These are phyloP conservation scores for Panulirus ornatus DNA, from an alignment of 1,140 invertebrate species.

Conservation along the genomic window DNA sequence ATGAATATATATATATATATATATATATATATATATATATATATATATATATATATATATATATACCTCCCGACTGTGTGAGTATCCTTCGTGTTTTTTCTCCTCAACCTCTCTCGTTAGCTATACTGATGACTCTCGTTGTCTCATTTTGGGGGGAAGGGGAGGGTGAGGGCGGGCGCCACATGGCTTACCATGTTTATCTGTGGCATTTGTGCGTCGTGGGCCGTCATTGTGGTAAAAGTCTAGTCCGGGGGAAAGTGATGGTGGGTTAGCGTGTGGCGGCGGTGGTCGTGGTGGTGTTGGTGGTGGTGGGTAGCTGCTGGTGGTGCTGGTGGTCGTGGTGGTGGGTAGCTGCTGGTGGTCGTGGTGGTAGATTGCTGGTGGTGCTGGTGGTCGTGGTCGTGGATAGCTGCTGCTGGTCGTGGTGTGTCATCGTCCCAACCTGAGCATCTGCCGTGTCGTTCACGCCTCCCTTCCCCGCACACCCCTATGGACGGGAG, in stretches of 20 bases:
- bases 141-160: background rate
- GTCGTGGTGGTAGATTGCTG: too few relatives aligned
- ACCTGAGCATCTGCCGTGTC: too few relatives aligned
- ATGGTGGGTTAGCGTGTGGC: background rate
- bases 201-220: too few relatives aligned
- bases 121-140: background rate
- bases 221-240: too few relatives aligned
- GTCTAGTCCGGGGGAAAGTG: background rate
- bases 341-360: background rate
- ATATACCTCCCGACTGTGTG: too few relatives aligned
- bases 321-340: background rate
- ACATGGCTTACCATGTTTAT: too few relatives aligned
- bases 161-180: background rate
- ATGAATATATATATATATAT: constrained; percentile 14
- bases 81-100: background rate
- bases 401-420: too few relatives aligned
- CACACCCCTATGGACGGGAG: too few relatives aligned
- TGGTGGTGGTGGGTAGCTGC: background rate
- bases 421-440: too few relatives aligned
- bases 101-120: background rate
- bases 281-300: background rate
- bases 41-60: too few relatives aligned
- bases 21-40: constrained; percentile 14
- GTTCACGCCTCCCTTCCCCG: too few relatives aligned
- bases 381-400: too few relatives aligned